A percentile compares a stretch with the other conserved stretches of the same genome.
Conservation (phyloP, 2,797 vertebrate genomes). For the Mormyrus proboscirostris region DNA sequence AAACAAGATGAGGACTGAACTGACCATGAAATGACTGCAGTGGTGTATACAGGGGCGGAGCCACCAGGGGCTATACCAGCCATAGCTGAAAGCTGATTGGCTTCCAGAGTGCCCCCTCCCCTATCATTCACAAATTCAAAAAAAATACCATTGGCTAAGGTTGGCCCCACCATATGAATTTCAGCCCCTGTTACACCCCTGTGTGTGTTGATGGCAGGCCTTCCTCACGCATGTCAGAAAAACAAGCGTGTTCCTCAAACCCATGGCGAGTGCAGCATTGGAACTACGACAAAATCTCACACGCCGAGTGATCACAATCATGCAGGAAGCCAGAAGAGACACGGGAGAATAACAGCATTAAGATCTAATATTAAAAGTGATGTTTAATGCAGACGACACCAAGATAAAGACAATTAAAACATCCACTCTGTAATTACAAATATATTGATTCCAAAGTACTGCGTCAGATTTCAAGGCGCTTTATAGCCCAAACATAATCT, state of each 20-base stretch:
- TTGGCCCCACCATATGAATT: neutral
- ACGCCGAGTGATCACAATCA: neutral
- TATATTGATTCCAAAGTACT: neutral
- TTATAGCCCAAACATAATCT: neutral
- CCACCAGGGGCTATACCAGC: neutral
- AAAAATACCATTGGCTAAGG: neutral
- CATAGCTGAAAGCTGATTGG: neutral
- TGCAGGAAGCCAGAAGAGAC: neutral
- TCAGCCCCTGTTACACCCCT: neutral
- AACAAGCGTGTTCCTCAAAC: neutral
- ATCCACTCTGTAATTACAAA: neutral
- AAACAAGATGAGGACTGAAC: neutral
- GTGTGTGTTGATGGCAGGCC: neutral
- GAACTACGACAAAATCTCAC: neutral
- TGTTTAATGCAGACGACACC: neutral
- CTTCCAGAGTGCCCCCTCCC: neutral
- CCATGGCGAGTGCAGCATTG: neutral
- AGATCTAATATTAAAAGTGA: neutral
- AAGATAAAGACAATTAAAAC: neutral
- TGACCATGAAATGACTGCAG: neutral
- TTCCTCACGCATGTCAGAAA: neutral
- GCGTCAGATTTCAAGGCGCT: neutral
- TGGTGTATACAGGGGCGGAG: neutral
- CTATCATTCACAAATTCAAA: neutral
- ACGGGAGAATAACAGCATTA: neutral